Evolutionary conservation across 2,888 invertebrate genomes (phyloP), one percentile per base, ranked within the genome.

Genomic region (Biston stratarius): DNA sequence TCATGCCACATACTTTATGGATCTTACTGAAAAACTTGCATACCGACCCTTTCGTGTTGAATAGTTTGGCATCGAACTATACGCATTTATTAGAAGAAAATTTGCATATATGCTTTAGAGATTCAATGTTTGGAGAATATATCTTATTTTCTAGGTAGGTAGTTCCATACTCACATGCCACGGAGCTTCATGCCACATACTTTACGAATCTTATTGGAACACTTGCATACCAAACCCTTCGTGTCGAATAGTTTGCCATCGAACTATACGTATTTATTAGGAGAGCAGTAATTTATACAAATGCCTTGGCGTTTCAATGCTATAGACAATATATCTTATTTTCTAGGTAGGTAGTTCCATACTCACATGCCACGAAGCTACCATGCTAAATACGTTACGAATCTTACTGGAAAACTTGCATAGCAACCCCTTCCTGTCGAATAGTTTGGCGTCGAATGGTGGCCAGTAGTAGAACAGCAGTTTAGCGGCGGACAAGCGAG

Each of bases 381-480:
- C 24, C 67, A 68, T 68, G 67, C 63, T 68, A 64, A 64, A 38
- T 63, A 64, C 44, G 14, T 34, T 56, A 68, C 48, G 24, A 55
- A 64, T 56, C 79, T 94, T 84, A 97, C 98, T 97, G 73, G 97
- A 96, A 81, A 98, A 96, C 94, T 98, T 98, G 81, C 97, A 97
- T 64, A 98, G 96, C 64, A 98, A 95, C 3, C 97, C 97, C 82
- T 97, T 97, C 62, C 98, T 95, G 86, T 99, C 99, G 80, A 98
- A 97, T 7, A 98, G 95, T 83, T 97, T 97, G 34, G 99, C 97
- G 90, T 99, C 99, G 82, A 99, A 97, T 5, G 99, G 97, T 6
- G 99, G 99, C 99, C 99, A 99, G 89, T 99, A 99, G 94, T 99
- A 99, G 92, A 99, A 99, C 57, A 99, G 95, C 47, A 99, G 95